Base-by-base conservation (phyloP, 2,888 invertebrate genomes). In the Protodeltote pygarga region DNA sequence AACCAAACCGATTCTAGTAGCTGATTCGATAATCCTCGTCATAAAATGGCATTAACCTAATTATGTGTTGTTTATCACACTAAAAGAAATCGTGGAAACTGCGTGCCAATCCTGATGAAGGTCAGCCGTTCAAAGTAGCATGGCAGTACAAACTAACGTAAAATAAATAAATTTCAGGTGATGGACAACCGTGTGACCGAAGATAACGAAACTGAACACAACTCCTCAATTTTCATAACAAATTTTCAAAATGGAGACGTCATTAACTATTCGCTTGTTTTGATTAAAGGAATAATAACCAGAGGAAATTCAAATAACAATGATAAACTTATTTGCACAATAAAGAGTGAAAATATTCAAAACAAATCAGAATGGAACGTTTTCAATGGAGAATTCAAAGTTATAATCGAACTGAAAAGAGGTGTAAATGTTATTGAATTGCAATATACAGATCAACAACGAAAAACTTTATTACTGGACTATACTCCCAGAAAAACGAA, bases 311-410 rank as follows among this genome's bases (percentile, higher is more conserved):
- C 83, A 23, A 89, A 85, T 52, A 85, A 83, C 53, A 77, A 87
- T 58, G 89, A 87, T 35, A 87, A 89, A 76, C 62, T 92, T 63
- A 65, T 75, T 53, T 93, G 93, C 66, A 84, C 79, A 20, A 77
- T 92, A 21, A 87, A 85, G 46, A 82, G 77, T 61, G 86, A 82
- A 61, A 83, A 87, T 53, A 76, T 83, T 52, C 86, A 87, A 62
- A 77, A 75, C 28, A 83, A 80, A 47, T 81, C 93, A 9, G 84
- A 92, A 62, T 95, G 95, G 95, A 93, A 93, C 54, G 89, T 95
- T 27, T 81, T 93, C 34, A 94, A 94, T 59, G 94, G 94, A 21
- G 94, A 94, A 71, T 97, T 96, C 75, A 95, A 96, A 82, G 92
- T 94, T 16, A 81, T 96, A 44, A 86, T 95, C 3, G 93, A 94